These are phyloP conservation scores for Anthopleura xanthogrammica DNA, from an alignment of 92 coral and sea anemone genomes.

Conservation along the genomic window DNA sequence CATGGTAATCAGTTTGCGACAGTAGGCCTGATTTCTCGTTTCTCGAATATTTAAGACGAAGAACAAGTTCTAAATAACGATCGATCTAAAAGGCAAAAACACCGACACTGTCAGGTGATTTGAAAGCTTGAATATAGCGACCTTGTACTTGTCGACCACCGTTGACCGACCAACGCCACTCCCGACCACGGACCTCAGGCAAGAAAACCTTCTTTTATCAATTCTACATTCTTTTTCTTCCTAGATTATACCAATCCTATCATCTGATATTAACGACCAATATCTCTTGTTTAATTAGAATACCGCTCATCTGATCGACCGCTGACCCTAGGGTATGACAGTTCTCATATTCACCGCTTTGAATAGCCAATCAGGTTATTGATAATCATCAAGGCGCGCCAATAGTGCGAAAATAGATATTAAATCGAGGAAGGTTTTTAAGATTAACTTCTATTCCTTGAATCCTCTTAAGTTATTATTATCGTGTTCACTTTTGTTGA, in stretches of 20 bases:
- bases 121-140: no score
- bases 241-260: neutral
- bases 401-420: neutral
- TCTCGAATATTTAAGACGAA: no score
- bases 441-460: no score
- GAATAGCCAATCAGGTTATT: neutral
- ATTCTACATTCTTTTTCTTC: neutral
- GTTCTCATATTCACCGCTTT: neutral
- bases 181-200: neutral
- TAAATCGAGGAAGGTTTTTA: no score
- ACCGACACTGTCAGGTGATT: no score
- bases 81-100: no score
- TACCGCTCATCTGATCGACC: neutral
- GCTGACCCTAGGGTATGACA: conserved; percentile 8
- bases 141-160: no score
- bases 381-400: neutral
- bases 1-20: neutral
- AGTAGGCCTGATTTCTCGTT: no score
- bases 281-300: neutral
- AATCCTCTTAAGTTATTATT: no score
- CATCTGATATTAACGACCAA: neutral
- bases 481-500: no score
- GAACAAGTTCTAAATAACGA: no score
- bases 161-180: no score
- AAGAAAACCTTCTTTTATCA: neutral